Base-by-base conservation (phyloP, 1,140 invertebrate genomes). In the Zaprionus camerounensis region DNA sequence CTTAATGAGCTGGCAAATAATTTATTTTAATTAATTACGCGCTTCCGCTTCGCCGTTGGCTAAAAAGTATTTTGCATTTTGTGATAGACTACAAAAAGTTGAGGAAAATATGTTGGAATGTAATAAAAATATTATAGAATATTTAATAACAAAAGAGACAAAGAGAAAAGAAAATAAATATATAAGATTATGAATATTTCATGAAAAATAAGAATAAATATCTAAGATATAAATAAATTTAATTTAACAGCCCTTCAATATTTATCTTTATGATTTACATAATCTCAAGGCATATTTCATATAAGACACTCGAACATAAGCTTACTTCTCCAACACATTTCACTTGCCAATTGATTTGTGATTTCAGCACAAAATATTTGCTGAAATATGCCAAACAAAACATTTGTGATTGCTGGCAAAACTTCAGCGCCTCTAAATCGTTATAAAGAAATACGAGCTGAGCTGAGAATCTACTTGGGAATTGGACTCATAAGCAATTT, bases 21-120 rank as follows among this genome's bases (percentile, higher is more conserved):
- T 74, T 73, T 61, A 61, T 61, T 68, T 59, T 73, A 68, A 68
- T 73, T 73, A 73, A 59, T 67, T 61, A 59, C 55, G 22, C 38
- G 46, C 20, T 24, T 51, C 46, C n/a, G 6, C 15, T 15, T 2
- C 5, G 38, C 38, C n/a, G 20, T 6, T 22, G 20, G 3, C 9
- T 5, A 5, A 4, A 24, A 12, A 22, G n/a, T 17, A 17, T 46
- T n/a, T 17, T 7, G 17, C 6, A 46, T 41, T 41, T 41, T 41
- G 15, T 34, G 31, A 34, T 5, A 41, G 15, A 41, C 13, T 41
- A 3, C 17, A 17, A 20, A 49, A 49, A 49, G 17, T 49, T 17
- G 5, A 15, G n/a, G 7, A n/a, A 44, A 46, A 46, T 44, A 28
- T 7, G 6, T n/a, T 46, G 7, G 5, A 38, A 38, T 15, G 4